Conservation (phyloP, 2,113 vertebrate genomes). For the Bucco capensis region DNA sequence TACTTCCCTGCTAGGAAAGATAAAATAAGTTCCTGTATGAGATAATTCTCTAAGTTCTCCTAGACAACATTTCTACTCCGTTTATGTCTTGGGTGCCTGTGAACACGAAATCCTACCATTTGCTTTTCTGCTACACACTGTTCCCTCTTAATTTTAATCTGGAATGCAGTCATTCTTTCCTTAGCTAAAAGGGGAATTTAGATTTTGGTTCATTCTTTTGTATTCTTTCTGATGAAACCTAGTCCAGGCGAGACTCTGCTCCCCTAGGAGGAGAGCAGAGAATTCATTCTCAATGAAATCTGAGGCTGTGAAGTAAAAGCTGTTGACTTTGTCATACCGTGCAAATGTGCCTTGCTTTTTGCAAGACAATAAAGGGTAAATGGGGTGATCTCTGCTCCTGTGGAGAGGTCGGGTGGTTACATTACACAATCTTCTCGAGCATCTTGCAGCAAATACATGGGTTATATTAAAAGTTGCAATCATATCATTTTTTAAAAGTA, state of each 20-base stretch:
- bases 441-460: constrained; percentile 80
- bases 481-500: constrained; percentile 81
- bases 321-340: constrained; percentile 48
- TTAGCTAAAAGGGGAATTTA: not conserved
- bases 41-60: not conserved
- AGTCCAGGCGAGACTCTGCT: not conserved
- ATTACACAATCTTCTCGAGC: constrained; percentile 75
- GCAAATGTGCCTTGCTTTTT: constrained; percentile 58
- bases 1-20: constrained; percentile 16
- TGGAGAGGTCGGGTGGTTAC: constrained; percentile 72
- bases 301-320: constrained; percentile 35
- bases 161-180: not conserved
- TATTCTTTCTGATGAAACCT: not conserved
- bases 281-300: constrained; percentile 43
- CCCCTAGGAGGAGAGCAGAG: not conserved
- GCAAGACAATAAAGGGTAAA: constrained; percentile 75
- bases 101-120: not conserved
- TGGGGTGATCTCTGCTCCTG: constrained; percentile 65
- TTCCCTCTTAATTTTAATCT: not conserved
- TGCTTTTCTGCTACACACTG: not conserved
- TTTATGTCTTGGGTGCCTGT: not conserved
- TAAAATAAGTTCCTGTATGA: constrained; percentile 11
- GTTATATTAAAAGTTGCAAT: constrained; percentile 84
- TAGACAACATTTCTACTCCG: not conserved
- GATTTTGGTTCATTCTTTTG: not conserved